phyloP scores from a whole-genome alignment of 2,797 vertebrate species.

The Clarias pachynema region DNA sequence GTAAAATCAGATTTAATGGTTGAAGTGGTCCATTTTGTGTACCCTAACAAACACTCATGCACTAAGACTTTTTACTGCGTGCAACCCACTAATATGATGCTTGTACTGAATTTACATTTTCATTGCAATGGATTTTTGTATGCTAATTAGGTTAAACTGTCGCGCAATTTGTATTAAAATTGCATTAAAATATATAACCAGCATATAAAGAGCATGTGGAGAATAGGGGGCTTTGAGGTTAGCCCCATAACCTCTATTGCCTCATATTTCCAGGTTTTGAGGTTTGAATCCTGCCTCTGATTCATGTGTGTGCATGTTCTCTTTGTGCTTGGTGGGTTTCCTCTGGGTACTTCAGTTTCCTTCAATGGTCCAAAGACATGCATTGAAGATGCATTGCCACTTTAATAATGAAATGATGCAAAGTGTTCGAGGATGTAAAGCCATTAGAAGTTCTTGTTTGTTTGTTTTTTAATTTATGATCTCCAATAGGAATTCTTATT shows the following conservation, averaged over 20 bases:
- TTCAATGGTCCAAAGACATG: too few species aligned
- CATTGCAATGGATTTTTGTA: neutral
- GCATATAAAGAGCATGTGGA: neutral
- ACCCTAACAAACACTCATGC: conserved; percentile 1
- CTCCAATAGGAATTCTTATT: neutral
- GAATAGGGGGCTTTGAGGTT: too few species aligned
- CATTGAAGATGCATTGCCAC: too few species aligned
- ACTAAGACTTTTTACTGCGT: neutral
- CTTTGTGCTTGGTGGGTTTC: too few species aligned
- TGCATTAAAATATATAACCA: neutral
- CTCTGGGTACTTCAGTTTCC: too few species aligned
- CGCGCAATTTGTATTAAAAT: neutral
- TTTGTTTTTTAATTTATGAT: neutral
- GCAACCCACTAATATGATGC: conserved; percentile 9
- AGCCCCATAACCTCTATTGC: too few species aligned
- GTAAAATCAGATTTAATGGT: conserved; percentile 15
- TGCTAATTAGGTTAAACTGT: neutral
- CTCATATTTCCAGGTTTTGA: too few species aligned
- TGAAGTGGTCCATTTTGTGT: neutral
- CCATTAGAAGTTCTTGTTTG: too few species aligned
- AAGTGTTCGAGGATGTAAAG: neutral
- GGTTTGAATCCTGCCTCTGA: too few species aligned
- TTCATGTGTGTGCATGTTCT: too few species aligned
- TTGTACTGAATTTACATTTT: conserved; percentile 18
- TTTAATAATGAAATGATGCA: neutral